phyloP scores from a whole-genome alignment of 1,140 invertebrate genomes.

The Manduca sexta region DNA sequence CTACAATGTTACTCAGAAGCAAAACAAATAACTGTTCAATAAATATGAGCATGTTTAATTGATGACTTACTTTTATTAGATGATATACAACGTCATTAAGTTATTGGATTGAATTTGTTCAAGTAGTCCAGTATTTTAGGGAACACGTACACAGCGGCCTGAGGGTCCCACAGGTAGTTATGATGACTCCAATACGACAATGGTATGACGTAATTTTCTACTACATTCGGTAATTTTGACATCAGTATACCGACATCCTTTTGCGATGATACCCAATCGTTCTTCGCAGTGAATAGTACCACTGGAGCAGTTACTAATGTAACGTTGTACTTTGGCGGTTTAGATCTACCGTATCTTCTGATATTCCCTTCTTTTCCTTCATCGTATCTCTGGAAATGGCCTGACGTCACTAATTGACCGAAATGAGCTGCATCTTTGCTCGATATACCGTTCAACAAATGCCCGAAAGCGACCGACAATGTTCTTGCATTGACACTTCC shows the following conservation, averaged over 20 bases:
- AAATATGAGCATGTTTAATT: too few species aligned
- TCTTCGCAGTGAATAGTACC: slow-evolving; percentile 74
- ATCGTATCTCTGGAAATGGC: slow-evolving; percentile 69
- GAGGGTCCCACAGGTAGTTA: slow-evolving; percentile 41
- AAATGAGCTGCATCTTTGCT: slow-evolving; percentile 46
- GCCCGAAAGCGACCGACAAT: slow-evolving; percentile 35
- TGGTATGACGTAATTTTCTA: slow-evolving; percentile 51
- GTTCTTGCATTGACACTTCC: slow-evolving; percentile 33
- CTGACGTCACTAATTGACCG: slow-evolving; percentile 43
- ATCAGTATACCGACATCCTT: slow-evolving; percentile 74
- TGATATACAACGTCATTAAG: too few species aligned
- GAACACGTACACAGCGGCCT: slow-evolving; percentile 35
- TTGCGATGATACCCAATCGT: slow-evolving; percentile 75
- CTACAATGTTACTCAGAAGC: too few species aligned
- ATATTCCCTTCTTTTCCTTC: slow-evolving; percentile 72
- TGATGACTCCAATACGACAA: slow-evolving; percentile 54
- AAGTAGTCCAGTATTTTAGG: slow-evolving; percentile 47
- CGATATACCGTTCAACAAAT: slow-evolving; percentile 39
- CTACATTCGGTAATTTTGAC: slow-evolving; percentile 66
- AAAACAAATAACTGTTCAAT: too few species aligned
- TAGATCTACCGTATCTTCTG: slow-evolving; percentile 64
- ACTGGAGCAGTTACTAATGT: slow-evolving; percentile 74
- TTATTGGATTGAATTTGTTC: slow-evolving; percentile 4
- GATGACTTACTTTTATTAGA: too few species aligned
- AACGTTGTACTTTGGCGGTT: slow-evolving; percentile 75